Percentiles rank a stretch among this genome's conserved stretches.
These are phyloP conservation scores for Arizona elegans DNA, from an alignment of 2,113 vertebrate genomes.

Conservation along the genomic window DNA sequence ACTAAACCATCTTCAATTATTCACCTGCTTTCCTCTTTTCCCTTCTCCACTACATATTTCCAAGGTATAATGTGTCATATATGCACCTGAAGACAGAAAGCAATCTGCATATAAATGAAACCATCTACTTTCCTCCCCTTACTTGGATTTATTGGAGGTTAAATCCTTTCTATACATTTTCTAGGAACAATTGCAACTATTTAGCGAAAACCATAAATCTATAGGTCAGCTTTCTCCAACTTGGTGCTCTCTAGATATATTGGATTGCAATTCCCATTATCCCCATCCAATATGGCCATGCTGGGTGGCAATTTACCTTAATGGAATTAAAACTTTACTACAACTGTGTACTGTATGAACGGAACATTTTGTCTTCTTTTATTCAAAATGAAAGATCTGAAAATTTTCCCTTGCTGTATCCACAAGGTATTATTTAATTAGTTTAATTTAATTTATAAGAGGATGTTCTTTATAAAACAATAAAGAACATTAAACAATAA, in stretches of 20 bases:
- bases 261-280: not conserved
- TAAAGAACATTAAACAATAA: not conserved
- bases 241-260: not conserved
- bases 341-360: not conserved
- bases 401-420: not conserved
- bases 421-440: not conserved
- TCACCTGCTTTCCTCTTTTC: constrained; percentile 1
- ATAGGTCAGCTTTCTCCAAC: not conserved
- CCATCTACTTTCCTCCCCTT: not conserved
- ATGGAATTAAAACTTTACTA: not conserved
- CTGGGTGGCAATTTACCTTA: not conserved
- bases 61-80: constrained; percentile 1
- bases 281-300: not conserved
- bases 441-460: not conserved
- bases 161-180: constrained; percentile 15
- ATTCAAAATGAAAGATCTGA: not conserved
- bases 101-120: constrained; percentile 27
- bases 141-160: constrained; percentile 22
- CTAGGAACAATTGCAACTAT: constrained; percentile 2
- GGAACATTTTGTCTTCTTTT: not conserved
- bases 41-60: constrained; percentile 5
- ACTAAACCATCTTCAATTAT: constrained; percentile 18
- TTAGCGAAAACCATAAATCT: not conserved
- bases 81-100: constrained; percentile 9
- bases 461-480: not conserved